Conservation (phyloP, 2,797 vertebrate genomes). For the Sebastiscus tertius region DNA sequence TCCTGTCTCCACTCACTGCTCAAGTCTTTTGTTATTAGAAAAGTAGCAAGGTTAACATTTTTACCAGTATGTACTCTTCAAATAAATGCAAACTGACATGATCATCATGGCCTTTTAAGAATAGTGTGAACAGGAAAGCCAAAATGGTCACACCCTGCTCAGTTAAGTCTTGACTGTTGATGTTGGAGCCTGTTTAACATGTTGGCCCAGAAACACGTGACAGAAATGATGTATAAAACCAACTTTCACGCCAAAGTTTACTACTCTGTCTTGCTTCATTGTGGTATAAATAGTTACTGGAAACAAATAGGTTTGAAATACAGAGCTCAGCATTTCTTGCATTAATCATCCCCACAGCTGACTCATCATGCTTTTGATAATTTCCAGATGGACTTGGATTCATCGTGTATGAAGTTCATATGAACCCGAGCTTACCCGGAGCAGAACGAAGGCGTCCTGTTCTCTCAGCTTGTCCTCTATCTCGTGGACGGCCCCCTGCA, state of each 20-base stretch:
- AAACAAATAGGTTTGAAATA: slow-evolving; percentile 21
- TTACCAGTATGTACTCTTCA: not conserved
- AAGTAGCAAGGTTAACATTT: not conserved
- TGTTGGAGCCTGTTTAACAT: not conserved
- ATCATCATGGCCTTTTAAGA: not conserved
- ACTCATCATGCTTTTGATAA: slow-evolving; percentile 53
- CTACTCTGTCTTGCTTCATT: not conserved
- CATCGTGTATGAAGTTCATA: not conserved
- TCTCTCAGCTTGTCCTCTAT: slow-evolving; percentile 84
- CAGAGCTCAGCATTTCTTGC: slow-evolving; percentile 42
- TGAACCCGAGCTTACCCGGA: slow-evolving; percentile 63
- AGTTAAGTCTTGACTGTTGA: slow-evolving; percentile 3
- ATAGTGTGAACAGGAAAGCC: slow-evolving; percentile 15
- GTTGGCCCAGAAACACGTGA: not conserved
- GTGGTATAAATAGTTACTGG: not conserved
- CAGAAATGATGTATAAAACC: not conserved
- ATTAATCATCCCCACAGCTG: slow-evolving; percentile 43
- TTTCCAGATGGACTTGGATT: slow-evolving; percentile 50
- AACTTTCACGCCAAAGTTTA: not conserved
- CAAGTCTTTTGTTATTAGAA: slow-evolving; percentile 39
- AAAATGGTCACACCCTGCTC: slow-evolving; percentile 28
- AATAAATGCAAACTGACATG: not conserved
- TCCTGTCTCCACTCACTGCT: slow-evolving; percentile 64
- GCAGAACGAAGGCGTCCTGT: slow-evolving; percentile 79
- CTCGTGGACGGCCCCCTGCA: slow-evolving; percentile 81